Base-by-base conservation (phyloP, 1,140 invertebrate genomes). In the Ceratina calcarata region DNA sequence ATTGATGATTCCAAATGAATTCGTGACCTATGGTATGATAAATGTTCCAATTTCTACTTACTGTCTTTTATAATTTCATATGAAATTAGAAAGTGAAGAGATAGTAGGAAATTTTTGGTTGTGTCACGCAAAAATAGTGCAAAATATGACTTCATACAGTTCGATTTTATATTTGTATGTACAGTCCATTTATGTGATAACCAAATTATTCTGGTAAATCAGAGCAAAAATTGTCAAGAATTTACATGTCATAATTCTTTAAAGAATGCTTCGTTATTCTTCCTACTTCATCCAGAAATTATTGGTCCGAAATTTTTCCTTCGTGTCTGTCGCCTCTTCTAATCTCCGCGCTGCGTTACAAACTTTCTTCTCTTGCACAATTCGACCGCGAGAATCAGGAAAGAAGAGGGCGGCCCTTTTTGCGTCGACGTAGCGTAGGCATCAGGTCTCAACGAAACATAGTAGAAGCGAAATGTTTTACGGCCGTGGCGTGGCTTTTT, bases 391-490 rank as follows among this genome's bases (percentile, higher is more conserved):
- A 51, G 71, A 61, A 64, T 83, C 70, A 7, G 53, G 53, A 2
- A 18, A 58, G 75, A 73, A 60, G 12, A 27, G 55, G 37, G 58
- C 68, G 76, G 76, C 76, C 32, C 55, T 80, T 77, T 82, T 75
- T 83, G 61, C 69, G n/a, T 15, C 4, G 55, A 55, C 78, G 49
- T 18, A 18, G 53, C 69, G 75, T 67, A 32, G 27, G 27, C 27
- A 32, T 76, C 60, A 24, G 65, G 64, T 55, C 75, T 85, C 81
- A 68, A 71, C 73, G 68, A 10, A 27, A 6, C 22, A 69, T 13
- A 55, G 37, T 27, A 37, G 37, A 57, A 85, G 64, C 80, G 37
- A 86, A 61, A 86, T 86, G 85, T 86, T 86, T 86, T 86, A 85
- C 85, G 84, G 77, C 64, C 61, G 51, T 53, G 70, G 70, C 76